Conservation (phyloP, 2,888 invertebrate genomes). For the Metacarcinus magister region DNA sequence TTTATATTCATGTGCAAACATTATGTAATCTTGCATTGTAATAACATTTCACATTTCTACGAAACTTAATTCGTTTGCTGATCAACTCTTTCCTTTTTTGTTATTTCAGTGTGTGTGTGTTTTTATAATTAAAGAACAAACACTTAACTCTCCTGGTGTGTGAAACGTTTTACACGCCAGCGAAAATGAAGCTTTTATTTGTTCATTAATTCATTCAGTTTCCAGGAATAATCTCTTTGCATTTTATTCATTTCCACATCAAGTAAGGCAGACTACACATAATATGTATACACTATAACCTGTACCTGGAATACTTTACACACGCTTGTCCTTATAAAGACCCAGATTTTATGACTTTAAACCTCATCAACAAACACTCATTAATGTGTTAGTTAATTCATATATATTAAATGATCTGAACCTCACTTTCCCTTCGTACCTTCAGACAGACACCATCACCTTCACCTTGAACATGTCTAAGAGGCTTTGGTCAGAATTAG, state of each 20-base stretch:
- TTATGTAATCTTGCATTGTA: not conserved
- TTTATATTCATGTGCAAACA: not conserved
- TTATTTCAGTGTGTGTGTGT: too few relatives aligned
- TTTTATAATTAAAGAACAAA: not conserved
- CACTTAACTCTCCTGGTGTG: not conserved
- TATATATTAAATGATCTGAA: too few relatives aligned
- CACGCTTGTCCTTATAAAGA: too few relatives aligned
- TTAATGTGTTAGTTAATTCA: too few relatives aligned
- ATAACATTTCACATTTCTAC: not conserved
- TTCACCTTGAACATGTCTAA: too few relatives aligned
- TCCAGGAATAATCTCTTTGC: not conserved
- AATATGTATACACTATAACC: too few relatives aligned
- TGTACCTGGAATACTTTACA: too few relatives aligned
- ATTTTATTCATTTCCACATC: not conserved
- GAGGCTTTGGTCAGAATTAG: too few relatives aligned
- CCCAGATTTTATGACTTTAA: too few relatives aligned
- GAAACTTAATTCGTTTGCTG: not conserved
- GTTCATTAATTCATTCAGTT: not conserved
- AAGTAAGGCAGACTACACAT: not conserved
- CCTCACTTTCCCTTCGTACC: too few relatives aligned
- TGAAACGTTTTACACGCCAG: not conserved
- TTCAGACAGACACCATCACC: too few relatives aligned
- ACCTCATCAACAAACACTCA: too few relatives aligned
- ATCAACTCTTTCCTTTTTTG: not conserved
- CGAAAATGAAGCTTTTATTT: not conserved